Evolutionary conservation across 2,888 invertebrate species (phyloP), one percentile per base, ranked within the genome.

Genomic region (Rotaria socialis): DNA sequence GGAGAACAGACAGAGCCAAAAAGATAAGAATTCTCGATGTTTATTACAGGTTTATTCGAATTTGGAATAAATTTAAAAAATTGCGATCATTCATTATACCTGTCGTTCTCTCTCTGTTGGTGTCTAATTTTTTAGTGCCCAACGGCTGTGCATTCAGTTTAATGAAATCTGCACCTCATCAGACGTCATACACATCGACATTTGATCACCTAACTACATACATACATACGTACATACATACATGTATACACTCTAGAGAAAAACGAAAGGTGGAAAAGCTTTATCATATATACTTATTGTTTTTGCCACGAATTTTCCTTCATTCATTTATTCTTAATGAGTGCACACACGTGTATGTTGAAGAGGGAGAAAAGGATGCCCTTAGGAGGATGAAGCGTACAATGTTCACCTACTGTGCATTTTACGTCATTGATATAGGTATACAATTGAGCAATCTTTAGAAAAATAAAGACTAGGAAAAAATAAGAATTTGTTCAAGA

Each of bases 71-170:
- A 27, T 27, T 60, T 60, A 4, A 27, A 60, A 60, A 10, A 60
- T 60, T 60, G 6, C 58, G 58, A 60, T 60, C 58, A 60, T 60
- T 60, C 58, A 60, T 60, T 60, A n/a, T 24, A 0, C 3, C 24
- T 60, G 11, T 60, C 2, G n/a, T n/a, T 60, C 14, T 60, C 14
- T 27, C 58, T 60, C 58, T 60, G 58, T 11, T 60, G 58, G 58
- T n/a, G 58, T 60, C 58, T 60, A 60, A 60, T 60, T 60, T 60
- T 60, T 60, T 60, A 60, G n/a, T 60, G 58, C n/a, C 58, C 58
- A 60, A 60, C 58, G 58, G 58, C 58, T 60, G 58, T 60, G n/a
- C 58, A 60, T 60, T 60, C n/a, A 24, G n/a, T 60, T 60, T 19
- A 27, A 60, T 60, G 58, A 60, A 60, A 60, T 60, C 58, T 60